Evolutionary conservation across 2,888 invertebrate genomes (phyloP).

Genomic region (Synergus japonicus): DNA sequence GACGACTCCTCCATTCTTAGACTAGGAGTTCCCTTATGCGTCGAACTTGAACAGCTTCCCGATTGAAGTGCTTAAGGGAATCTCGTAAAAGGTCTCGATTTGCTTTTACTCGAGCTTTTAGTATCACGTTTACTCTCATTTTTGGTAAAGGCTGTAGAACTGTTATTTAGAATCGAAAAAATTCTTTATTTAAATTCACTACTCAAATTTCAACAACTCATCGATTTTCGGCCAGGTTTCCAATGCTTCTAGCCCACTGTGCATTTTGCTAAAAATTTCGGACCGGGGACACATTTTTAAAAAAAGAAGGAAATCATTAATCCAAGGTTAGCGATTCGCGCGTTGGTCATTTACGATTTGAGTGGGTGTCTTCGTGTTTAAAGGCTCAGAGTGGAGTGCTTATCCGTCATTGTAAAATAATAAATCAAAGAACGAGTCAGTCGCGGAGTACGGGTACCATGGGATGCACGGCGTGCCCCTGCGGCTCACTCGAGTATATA

Average conservation of each 20-base stretch:
- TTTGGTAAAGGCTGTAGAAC: neutral
- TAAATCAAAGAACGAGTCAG: constrained; percentile 58
- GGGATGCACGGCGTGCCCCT: constrained; percentile 28
- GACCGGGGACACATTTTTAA: neutral
- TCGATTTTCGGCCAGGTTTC: too few species aligned
- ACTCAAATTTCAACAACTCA: too few species aligned
- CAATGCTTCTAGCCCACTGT: too few species aligned
- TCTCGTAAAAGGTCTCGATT: neutral
- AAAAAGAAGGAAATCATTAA: neutral
- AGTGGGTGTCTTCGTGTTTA: constrained; percentile 28
- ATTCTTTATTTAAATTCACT: too few species aligned
- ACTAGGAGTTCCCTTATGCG: constrained; percentile 21
- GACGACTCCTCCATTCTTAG: constrained; percentile 23
- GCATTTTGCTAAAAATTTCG: too few species aligned
- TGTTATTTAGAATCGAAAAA: neutral
- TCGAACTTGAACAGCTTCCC: constrained; percentile 19
- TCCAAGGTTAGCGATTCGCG: neutral
- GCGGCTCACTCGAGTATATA: constrained; percentile 48
- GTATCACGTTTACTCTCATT: neutral
- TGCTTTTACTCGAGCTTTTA: neutral
- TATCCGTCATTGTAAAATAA: constrained; percentile 61
- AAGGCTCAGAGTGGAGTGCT: constrained; percentile 59
- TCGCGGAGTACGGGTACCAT: constrained; percentile 53
- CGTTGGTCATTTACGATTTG: neutral
- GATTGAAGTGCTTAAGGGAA: constrained; percentile 6